Base-by-base conservation (phyloP, 2,113 vertebrate genomes). In the Pedionomus torquatus region DNA sequence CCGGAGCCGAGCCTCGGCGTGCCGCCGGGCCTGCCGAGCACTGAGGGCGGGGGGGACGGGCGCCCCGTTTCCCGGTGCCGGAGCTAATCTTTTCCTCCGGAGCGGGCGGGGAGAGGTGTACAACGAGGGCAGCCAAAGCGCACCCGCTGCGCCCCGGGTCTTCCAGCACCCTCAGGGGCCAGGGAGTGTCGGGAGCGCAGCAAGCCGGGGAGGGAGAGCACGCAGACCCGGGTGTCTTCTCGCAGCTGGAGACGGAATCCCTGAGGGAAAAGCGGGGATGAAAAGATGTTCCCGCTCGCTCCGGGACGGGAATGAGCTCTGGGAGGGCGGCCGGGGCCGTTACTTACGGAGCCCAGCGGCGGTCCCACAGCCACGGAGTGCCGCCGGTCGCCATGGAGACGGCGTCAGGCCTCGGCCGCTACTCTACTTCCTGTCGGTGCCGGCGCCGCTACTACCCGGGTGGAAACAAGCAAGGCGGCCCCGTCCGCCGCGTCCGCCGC, bases 331-430 rank as follows among this genome's bases (percentile, higher is more conserved):
- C 72, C 26, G n/a, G 49, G 5, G 37, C 74, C 51, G 13, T 20
- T 33, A 46, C 85, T 94, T 55, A 88, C 87, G 3, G 64, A 57
- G 41, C n/a, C 28, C 35, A 13, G n/a, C n/a, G 2, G n/a, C 57
- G 6, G 17, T 2, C 20, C 4, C 31, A 31, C n/a, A 41, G 66
- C 52, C 18, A 31, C 2, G 9, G 24, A 48, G 28, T 2, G 17
- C 46, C 8, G 43, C 57, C 4, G 48, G 97, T 98, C 97, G 89
- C 98, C 95, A 98, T 97, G 81, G 98, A 92, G 51, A 98, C 97
- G 44, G 95, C 96, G 93, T 96, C 90, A 1, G 2, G 30, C 20
- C 10, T 8, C 11, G 10, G 37, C 43, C 30, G 1, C 25, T 18
- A 33, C 52, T 5, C 28, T 23, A 5, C 74, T 88, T 92, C 93